These are phyloP conservation scores for Cheilosia vulpina DNA, from an alignment of 2,888 invertebrate genomes.

Conservation along the genomic window DNA sequence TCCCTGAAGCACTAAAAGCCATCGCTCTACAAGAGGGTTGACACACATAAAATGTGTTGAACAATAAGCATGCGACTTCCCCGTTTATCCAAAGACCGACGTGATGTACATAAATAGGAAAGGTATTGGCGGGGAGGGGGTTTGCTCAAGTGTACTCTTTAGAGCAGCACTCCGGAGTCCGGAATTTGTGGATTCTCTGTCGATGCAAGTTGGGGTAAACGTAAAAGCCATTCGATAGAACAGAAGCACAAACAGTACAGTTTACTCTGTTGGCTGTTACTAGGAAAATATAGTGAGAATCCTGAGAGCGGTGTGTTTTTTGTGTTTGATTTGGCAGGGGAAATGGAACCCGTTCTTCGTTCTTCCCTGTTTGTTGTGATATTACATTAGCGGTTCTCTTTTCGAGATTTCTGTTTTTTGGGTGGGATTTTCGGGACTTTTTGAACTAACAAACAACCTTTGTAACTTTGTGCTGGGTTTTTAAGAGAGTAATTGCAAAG, in stretches of 20 bases:
- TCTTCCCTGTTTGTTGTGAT: not conserved
- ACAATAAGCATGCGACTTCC: slow-evolving; percentile 68
- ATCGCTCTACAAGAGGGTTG: slow-evolving; percentile 60
- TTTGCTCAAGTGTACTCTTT: slow-evolving; percentile 37
- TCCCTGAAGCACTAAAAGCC: slow-evolving; percentile 66
- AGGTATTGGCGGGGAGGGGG: not conserved
- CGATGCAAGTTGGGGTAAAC: slow-evolving; percentile 33
- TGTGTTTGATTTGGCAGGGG: slow-evolving; percentile 12
- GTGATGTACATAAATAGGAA: slow-evolving; percentile 42
- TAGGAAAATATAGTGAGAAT: slow-evolving; percentile 12
- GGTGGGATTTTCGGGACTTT: slow-evolving; percentile 5
- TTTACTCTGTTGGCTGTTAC: slow-evolving; percentile 33
- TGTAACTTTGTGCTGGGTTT: not conserved
- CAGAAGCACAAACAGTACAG: not conserved
- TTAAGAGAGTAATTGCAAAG: slow-evolving; percentile 39
- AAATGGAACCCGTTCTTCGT: slow-evolving; percentile 36
- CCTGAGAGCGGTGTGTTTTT: slow-evolving; percentile 9
- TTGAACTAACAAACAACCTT: not conserved
- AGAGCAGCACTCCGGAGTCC: slow-evolving; percentile 2
- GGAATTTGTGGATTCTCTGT: slow-evolving; percentile 51
- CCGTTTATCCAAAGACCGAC: slow-evolving; percentile 54
- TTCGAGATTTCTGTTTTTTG: not conserved
- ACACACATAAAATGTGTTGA: slow-evolving; percentile 75
- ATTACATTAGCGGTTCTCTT: slow-evolving; percentile 4
- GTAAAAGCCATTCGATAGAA: not conserved